A percentile compares a stretch with the other conserved stretches of the same genome.
Conservation (phyloP, 2,113 vertebrate species). For the Pitta sordida region DNA sequence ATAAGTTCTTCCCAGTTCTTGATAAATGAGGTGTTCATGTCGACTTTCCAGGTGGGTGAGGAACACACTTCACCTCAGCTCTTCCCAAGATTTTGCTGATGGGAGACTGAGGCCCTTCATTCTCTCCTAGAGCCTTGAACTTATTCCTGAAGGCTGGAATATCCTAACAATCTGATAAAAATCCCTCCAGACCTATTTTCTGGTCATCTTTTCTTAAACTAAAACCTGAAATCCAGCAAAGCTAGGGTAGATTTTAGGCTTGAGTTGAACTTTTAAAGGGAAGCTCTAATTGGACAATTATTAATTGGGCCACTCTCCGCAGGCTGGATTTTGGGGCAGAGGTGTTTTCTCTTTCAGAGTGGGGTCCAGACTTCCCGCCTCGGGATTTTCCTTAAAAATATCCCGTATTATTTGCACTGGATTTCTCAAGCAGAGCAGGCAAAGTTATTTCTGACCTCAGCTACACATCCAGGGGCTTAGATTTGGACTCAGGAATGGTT, state of each 20-base stretch:
- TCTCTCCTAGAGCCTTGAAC: background rate
- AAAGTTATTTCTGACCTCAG: background rate
- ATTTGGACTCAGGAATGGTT: background rate
- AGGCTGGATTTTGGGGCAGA: background rate
- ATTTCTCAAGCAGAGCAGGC: background rate
- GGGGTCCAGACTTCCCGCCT: background rate
- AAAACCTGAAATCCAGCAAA: background rate
- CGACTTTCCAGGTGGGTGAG: background rate
- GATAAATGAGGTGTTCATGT: background rate
- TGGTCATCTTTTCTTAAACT: background rate
- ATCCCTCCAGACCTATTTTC: background rate
- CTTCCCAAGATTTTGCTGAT: background rate
- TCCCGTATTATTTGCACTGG: too few relatives aligned
- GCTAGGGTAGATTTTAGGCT: background rate
- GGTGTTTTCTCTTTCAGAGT: background rate
- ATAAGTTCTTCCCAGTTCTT: background rate
- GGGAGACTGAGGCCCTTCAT: background rate
- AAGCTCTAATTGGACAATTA: too few relatives aligned
- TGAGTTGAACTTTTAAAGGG: background rate
- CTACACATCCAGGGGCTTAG: background rate
- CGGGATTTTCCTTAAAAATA: background rate
- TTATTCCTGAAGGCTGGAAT: background rate
- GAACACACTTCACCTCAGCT: background rate
- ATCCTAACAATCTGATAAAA: background rate
- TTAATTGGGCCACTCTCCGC: too few relatives aligned